phyloP scores from a whole-genome alignment of 2,113 vertebrate species.

The Poeciliopsis retropinna region DNA sequence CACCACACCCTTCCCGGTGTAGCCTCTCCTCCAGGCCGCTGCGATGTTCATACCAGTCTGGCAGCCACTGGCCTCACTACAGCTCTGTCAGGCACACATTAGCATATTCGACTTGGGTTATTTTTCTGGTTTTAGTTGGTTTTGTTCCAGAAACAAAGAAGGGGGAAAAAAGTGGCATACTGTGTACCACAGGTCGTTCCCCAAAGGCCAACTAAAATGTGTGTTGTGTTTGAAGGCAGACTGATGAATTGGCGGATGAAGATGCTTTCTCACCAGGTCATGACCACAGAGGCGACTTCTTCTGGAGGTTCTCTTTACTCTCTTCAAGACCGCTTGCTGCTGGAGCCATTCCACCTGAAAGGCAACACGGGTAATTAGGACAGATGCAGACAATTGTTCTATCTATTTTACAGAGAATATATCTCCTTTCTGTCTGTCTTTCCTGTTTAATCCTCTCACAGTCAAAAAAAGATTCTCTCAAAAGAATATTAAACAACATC shows the following conservation, averaged over 20 bases:
- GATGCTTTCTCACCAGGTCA: constrained; percentile 32
- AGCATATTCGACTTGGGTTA: constrained; percentile 24
- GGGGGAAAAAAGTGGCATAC: constrained; percentile 78
- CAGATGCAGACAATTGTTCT: neutral
- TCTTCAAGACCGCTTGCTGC: constrained; percentile 89
- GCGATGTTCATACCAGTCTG: constrained; percentile 92
- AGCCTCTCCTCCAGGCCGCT: constrained; percentile 93
- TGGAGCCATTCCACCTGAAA: constrained; percentile 95
- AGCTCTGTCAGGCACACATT: constrained; percentile 81
- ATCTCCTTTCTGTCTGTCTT: too few relatives aligned
- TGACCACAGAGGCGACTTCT: constrained; percentile 35
- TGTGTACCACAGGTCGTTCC: constrained; percentile 92
- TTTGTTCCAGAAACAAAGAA: constrained; percentile 35
- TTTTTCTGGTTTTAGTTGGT: constrained; percentile 25
- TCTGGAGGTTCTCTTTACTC: constrained; percentile 87
- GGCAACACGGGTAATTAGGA: constrained; percentile 22
- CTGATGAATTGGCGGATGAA: constrained; percentile 2
- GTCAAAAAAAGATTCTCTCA: too few relatives aligned
- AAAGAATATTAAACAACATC: too few relatives aligned
- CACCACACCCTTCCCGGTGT: constrained; percentile 93
- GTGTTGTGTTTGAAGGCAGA: constrained; percentile 67
- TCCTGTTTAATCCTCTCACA: too few relatives aligned
- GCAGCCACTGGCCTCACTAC: constrained; percentile 81
- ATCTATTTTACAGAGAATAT: too few relatives aligned
- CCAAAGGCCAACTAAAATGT: constrained; percentile 86